Conservation (phyloP, 2,797 vertebrate genomes). For the Spondyliosoma cantharus region DNA sequence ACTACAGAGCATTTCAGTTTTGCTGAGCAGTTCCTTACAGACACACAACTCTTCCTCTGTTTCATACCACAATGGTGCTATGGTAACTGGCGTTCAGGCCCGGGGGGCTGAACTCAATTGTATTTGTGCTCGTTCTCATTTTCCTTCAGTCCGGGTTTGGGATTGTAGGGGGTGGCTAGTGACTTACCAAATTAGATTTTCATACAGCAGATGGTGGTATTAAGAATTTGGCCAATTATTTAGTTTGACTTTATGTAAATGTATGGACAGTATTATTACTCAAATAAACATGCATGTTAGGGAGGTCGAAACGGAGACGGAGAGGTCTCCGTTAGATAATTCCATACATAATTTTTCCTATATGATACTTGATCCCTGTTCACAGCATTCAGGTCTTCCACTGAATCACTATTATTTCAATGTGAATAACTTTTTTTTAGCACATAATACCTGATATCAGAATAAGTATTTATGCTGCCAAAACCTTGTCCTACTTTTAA, state of each 20-base stretch:
- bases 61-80: slow-evolving; percentile 45
- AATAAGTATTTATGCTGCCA: neutral
- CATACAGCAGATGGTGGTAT: neutral
- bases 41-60: slow-evolving; percentile 45
- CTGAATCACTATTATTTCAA: slow-evolving; percentile 4
- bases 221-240: neutral
- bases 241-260: neutral
- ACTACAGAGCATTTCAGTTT: slow-evolving; percentile 44
- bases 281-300: neutral
- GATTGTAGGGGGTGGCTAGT: neutral
- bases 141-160: neutral
- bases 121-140: slow-evolving; percentile 2
- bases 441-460: neutral
- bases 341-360: neutral
- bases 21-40: slow-evolving; percentile 20
- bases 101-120: slow-evolving; percentile 10
- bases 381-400: neutral
- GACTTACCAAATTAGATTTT: neutral
- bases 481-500: slow-evolving; percentile 23
- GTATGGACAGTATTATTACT: neutral
- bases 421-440: neutral
- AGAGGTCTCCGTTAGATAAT: neutral
- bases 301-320: neutral
- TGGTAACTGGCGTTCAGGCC: slow-evolving; percentile 10
- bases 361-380: neutral